These are phyloP conservation scores for Trichomalopsis sarcophagae DNA, from an alignment of 1,140 invertebrate species.

Conservation along the genomic window DNA sequence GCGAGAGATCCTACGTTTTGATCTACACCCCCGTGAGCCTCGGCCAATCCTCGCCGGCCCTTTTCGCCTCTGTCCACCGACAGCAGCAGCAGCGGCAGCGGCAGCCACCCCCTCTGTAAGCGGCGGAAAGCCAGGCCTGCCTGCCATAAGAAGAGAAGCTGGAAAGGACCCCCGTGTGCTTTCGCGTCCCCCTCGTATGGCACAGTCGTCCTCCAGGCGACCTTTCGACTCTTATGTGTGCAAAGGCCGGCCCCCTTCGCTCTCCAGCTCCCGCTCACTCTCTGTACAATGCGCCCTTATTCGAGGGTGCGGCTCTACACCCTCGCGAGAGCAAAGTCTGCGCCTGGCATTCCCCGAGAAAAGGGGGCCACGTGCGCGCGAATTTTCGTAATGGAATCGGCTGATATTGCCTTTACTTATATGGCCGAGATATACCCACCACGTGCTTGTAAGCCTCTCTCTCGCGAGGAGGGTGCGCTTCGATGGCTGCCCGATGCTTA, in stretches of 20 bases:
- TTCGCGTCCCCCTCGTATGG: conserved; percentile 16
- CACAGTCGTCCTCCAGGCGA: conserved; percentile 48
- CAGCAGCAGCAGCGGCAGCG: neutral
- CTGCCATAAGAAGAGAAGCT: conserved; percentile 26
- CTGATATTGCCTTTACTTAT: conserved; percentile 45
- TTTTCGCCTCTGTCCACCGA: conserved; percentile 24
- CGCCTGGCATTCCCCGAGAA: conserved; percentile 1
- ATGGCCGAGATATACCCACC: neutral
- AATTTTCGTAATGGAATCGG: conserved; percentile 50
- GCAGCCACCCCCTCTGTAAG: conserved; percentile 20
- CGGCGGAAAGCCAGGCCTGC: neutral
- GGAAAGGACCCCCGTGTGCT: conserved; percentile 44
- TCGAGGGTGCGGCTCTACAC: conserved; percentile 14
- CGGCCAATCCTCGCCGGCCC: conserved; percentile 49
- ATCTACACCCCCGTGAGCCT: conserved; percentile 43
- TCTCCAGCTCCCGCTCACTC: neutral
- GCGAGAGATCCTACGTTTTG: conserved; percentile 40
- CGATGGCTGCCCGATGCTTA: neutral
- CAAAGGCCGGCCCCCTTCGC: conserved; percentile 18
- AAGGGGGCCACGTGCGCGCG: neutral
- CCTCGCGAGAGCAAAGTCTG: conserved; percentile 14
- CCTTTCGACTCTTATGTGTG: conserved; percentile 50
- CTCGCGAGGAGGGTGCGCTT: neutral
- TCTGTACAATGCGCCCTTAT: neutral
- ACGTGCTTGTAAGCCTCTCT: neutral